Evolutionary conservation across 2,888 invertebrate species (phyloP).

Genomic region (Mesorhabditis belari): DNA sequence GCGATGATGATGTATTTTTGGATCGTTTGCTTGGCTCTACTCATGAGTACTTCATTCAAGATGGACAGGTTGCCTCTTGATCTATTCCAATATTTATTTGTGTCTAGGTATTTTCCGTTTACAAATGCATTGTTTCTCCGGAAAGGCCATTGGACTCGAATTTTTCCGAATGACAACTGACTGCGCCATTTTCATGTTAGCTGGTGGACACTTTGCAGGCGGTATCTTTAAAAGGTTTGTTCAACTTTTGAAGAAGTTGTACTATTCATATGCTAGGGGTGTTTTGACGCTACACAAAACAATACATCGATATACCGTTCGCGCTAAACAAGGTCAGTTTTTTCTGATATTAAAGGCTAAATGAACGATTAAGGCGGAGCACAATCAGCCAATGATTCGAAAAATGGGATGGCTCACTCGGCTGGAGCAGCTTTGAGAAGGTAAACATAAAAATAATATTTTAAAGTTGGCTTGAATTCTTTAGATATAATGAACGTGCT

Average conservation of each 20-base stretch:
- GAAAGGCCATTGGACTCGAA: background rate
- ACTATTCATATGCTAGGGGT: slow-evolving; percentile 56
- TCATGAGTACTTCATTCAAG: background rate
- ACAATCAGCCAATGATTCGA: background rate
- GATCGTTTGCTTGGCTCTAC: background rate
- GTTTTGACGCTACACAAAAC: slow-evolving; percentile 69
- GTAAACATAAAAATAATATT: background rate
- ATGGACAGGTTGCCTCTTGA: background rate
- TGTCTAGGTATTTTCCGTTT: background rate
- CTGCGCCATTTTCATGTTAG: slow-evolving; percentile 69
- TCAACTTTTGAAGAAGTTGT: too few relatives aligned
- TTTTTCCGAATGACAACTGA: background rate
- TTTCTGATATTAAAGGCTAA: too few relatives aligned
- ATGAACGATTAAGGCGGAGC: too few relatives aligned
- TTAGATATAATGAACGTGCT: slow-evolving; percentile 68
- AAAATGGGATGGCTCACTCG: background rate
- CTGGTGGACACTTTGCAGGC: slow-evolving; percentile 75
- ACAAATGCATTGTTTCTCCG: background rate
- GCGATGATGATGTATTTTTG: background rate
- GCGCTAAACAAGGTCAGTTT: slow-evolving; percentile 75
- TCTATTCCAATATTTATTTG: background rate
- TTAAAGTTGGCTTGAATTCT: too few relatives aligned
- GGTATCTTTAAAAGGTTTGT: slow-evolving; percentile 54
- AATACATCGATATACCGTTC: slow-evolving; percentile 74
- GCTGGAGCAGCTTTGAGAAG: background rate